A percentile compares a stretch with the other conserved stretches of the same genome.
Conservation (phyloP, 2,797 vertebrate species). For the Pogonophryne albipinna region DNA sequence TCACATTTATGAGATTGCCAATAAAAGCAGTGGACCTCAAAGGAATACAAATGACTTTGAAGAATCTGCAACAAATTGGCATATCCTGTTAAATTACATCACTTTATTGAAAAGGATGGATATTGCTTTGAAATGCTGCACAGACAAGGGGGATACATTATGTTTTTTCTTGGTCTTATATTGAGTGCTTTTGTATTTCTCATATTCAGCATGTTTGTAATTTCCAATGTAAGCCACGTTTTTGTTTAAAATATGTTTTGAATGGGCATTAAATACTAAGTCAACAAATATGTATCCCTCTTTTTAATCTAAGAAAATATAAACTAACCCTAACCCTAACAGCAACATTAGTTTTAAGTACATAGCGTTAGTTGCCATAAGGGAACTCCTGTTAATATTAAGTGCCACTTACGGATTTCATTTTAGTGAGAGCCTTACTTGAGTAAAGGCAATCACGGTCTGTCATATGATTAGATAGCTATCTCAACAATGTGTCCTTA, state of each 20-base stretch:
- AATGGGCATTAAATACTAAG: background rate
- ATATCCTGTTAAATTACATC: conserved; percentile 41
- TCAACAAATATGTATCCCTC: conserved; percentile 4
- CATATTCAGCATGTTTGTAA: background rate
- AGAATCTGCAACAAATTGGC: conserved; percentile 50
- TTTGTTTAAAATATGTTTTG: background rate
- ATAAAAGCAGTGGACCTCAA: conserved; percentile 61
- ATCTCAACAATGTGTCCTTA: conserved; percentile 10
- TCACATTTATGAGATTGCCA: conserved; percentile 71
- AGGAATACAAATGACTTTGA: conserved; percentile 68
- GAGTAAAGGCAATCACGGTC: background rate
- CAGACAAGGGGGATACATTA: background rate
- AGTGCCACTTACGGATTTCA: background rate
- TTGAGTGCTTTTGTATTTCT: background rate
- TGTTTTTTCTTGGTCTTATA: background rate
- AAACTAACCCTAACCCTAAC: background rate
- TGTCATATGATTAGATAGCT: conserved; percentile 19
- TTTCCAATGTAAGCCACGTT: background rate
- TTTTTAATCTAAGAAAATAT: conserved; percentile 5
- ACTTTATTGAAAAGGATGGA: conserved; percentile 32
- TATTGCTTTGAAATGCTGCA: conserved; percentile 29
- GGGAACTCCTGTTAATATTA: background rate
- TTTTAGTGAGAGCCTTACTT: conserved; percentile 6
- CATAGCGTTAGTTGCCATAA: background rate
- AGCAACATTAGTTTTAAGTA: background rate